Base-by-base conservation (phyloP, 2,888 invertebrate species). In the Bombylius discolor region DNA sequence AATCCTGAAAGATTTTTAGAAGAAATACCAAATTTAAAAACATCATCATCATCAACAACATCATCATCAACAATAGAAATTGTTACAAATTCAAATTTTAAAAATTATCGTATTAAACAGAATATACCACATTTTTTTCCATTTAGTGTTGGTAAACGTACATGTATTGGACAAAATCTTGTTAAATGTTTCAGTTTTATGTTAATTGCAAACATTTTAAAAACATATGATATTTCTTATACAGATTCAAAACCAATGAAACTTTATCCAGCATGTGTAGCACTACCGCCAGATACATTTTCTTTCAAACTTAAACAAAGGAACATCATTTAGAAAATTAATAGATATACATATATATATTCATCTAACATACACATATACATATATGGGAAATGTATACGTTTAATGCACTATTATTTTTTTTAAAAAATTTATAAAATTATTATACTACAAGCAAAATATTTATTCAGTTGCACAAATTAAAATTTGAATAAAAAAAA, bases 91-190 rank as follows among this genome's bases (percentile, higher is more conserved):
- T 33, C 49, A 11, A 53, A 31, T 47, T 11, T 4, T 11, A 4
- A 9, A 47, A 47, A 7, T 9, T 77, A 47, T 1, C 69, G 76
- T 0, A 73, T 81, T 0, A 79, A 69, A 60, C 78, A 74, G 61
- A 81, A 80, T 63, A 78, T 81, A 11, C 79, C 86, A 0, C 84
- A 88, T 67, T 91, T 90, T 67, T 75, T 91, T 12, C 91, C 91
- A 0, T 92, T 91, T 72, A 88, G 89, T 66, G 87, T 88, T 48
- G 91, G 91, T 8, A 89, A 85, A 66, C 75, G 91, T n/a, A 88
- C 89, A 0, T 91, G 91, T 66, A 86, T 91, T 57, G 91, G 91
- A 0, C 89, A 89, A 65, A 84, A 84, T 46, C 72, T 92, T 50
- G 86, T 91, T 0, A 83, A 85, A 14, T 83, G 85, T 3, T 87